phyloP scores from a whole-genome alignment of 2,888 invertebrate species.

The Sialis lutaria region DNA sequence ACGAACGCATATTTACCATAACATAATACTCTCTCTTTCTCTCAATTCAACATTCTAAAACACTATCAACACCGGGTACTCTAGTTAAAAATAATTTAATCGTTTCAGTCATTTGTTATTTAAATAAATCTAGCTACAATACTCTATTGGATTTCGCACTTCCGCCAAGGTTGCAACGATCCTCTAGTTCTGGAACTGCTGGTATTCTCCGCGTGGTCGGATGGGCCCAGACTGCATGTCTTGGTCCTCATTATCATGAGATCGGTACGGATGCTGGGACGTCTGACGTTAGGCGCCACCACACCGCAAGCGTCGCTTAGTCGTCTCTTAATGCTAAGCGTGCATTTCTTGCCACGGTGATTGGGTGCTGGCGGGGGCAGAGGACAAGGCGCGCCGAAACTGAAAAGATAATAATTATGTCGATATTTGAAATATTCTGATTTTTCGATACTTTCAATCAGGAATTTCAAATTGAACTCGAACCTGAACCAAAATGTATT shows the following conservation, averaged over 20 bases:
- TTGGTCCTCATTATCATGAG: slow-evolving; percentile 76
- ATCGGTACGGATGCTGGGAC: slow-evolving; percentile 78
- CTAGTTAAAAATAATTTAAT: too few species aligned
- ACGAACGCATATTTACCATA: too few species aligned
- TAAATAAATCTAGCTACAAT: background rate
- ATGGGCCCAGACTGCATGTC: slow-evolving; percentile 54
- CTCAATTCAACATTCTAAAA: too few species aligned
- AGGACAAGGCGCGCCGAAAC: slow-evolving; percentile 60
- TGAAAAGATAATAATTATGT: slow-evolving; percentile 15
- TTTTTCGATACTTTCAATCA: too few species aligned
- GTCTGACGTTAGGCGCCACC: slow-evolving; percentile 70
- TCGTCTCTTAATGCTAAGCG: slow-evolving; percentile 63
- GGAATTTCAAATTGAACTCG: too few species aligned
- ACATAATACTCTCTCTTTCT: too few species aligned
- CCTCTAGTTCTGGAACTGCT: background rate
- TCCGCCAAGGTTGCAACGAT: background rate
- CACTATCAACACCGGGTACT: too few species aligned
- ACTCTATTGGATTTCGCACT: slow-evolving; percentile 4
- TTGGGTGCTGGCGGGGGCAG: slow-evolving; percentile 47
- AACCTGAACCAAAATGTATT: too few species aligned
- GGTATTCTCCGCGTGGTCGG: slow-evolving; percentile 19
- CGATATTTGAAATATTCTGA: background rate
- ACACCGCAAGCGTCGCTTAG: slow-evolving; percentile 78
- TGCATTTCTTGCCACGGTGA: slow-evolving; percentile 52
- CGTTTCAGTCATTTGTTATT: background rate